Evolutionary conservation across 2,888 invertebrate species (phyloP), one percentile per base, ranked within the genome.

Genomic region (Dorcus hopei): DNA sequence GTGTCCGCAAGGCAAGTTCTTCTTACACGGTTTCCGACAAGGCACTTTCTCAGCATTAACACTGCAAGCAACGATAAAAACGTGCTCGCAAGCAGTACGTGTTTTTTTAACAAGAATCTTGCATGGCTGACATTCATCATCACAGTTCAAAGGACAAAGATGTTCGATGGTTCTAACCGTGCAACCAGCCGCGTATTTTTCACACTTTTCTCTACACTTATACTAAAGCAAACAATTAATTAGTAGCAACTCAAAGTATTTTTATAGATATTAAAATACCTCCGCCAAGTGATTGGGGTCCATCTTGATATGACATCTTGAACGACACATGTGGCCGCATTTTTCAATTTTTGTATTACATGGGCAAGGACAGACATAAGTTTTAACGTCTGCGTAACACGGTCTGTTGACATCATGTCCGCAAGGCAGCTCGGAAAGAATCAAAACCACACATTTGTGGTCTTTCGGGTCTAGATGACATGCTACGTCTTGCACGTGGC

Each of bases 121-220:
- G 65, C 86, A 87, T 1, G 68, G 59, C 6, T 77, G 77, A 71
- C 86, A 86, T 4, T 74, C 65, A 69, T 86, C 80, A 52, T n/a
- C 61, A 42, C 66, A 66, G 6, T 38, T 19, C 41, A 79, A 82
- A 9, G 65, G 61, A 62, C 85, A 85, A 51, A 73, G 74, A 65
- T 85, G 85, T 1, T 78, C 70, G 2, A 75, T 72, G 39, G 1
- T 42, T 7, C 55, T 23, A 43, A 50, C 42, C 16, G 72, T 74
- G 70, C 87, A 86, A 4, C 78, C 79, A 33, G 71, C 71, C 56
- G 80, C 81, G 2, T 75, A 71, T 65, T 74, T 79, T 1, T 77
- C 77, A 68, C 86, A 81, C 1, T 65, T 19, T 2, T 19, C 19
- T 19, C 2, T 19, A 19, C 19, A 19, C 19, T 19, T 19, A 19